Evolutionary conservation across 2,888 invertebrate genomes (phyloP), one percentile per base, ranked within the genome.

Genomic region (Meiosimyza decipiens): DNA sequence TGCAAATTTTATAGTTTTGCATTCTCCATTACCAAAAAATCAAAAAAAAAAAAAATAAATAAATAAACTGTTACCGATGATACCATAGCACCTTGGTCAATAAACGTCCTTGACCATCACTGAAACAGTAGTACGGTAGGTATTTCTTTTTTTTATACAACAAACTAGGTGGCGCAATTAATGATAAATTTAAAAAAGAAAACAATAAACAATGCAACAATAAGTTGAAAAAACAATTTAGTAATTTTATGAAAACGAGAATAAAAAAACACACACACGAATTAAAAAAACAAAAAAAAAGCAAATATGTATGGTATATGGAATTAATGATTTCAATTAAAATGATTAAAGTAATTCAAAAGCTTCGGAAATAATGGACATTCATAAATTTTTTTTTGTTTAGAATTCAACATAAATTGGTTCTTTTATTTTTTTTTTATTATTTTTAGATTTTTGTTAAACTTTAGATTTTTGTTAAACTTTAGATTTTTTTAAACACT

Each of bases 61-160:
- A 40, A 40, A 40, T 9, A 40, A 40, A 40, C 40, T 40, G 40
- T 40, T 9, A 40, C 9, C 40, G 40, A 40, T 40, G 40, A 22
- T 22, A 28, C 28, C 22, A 13, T 15, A 40, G 5, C 60, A 51
- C 47, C 52, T 63, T 33, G 63, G 63, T 70, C 70, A 70, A 63
- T 18, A 62, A 70, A 63, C 70, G 54, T 70, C 70, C 70, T 52
- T 70, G 70, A 40, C 70, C 70, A 63, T 63, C 63, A 54, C 40
- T 7, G 40, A 40, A 40, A 16, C 51, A 51, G 9, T 62, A 62
- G 28, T 63, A 28, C 28, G 22, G 59, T 22, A 13, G 13, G 9
- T 16, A 6, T 6, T 62, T 33, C 3, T 33, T 13, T 9, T 62
- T 33, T 18, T 49, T 18, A 9, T 40, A 28, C 28, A 40, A 40